Evolutionary conservation across 2,113 vertebrate genomes (phyloP), one percentile per base, ranked within the genome.

Genomic region (Catharus fuscescens): DNA sequence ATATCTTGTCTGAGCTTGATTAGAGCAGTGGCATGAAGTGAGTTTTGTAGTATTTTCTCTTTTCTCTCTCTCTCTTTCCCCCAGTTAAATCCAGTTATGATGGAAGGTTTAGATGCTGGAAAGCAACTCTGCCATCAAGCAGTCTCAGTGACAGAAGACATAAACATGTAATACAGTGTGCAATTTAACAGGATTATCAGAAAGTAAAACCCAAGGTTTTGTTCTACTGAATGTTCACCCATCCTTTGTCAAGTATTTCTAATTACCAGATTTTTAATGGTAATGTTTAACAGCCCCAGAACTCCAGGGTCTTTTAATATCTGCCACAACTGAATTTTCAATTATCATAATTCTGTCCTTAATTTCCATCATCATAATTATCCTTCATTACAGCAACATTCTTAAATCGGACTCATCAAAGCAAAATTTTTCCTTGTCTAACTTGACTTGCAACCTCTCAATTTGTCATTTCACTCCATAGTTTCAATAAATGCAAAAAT

Each of bases 281-380:
- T 79, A 86, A 86, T 88, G 78, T 91, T 90, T 94, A 95, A 96
- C 94, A 94, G 88, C 74, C 76, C 92, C 86, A 76, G 91, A 97
- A 97, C 95, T 95, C 88, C 28, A 71, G 96, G 95, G 82, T 97
- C 94, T 97, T 93, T 77, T 57, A 97, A 95, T 97, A 97, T 95
- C 95, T 97, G 95, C 96, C 96, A 97, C 91, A 28, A 61, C 72
- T 97, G 92, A 95, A 80, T 94, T 95, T 97, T 97, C 95, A 97
- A 96, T 98, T 97, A 97, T 93, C 87, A 73, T 96, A 97, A 97
- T 97, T 97, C 83, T 85, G 88, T 96, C 96, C 93, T 94, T 97
- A 97, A 96, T 97, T 97, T 96, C 96, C 56, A 29, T 97, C 97
- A 97, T 92, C 89, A 82, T 97, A 97, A 97, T 98, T 97, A 96